Evolutionary conservation across 2,888 invertebrate species (phyloP), one percentile per base, ranked within the genome.

Genomic region (Helicoverpa assulta): DNA sequence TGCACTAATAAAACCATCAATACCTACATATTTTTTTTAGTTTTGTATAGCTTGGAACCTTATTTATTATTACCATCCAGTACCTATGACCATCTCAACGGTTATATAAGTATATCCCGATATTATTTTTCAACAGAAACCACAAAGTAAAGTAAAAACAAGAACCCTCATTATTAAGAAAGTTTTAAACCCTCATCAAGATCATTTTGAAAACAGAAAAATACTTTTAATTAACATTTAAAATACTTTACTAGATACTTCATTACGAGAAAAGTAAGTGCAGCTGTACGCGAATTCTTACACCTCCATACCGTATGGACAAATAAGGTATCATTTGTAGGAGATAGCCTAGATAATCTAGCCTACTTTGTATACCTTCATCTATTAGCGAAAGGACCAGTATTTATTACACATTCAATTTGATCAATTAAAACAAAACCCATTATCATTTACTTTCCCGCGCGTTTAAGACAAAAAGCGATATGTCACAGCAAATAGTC

Each of bases 401-500:
- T 73, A 40, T 73, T 61, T 33, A 57, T 14, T 40, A 40, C 29
- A 50, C 18, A 21, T 50, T 53, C 2, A 64, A 43, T 74, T 64
- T 53, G 19, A 63, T 64, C 21, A 58, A 56, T 60, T 53, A 16
- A 21, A 56, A 29, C 40, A 57, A 64, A 64, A 51, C 12, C 16
- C 12, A 60, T 37, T 50, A 54, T 21, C 52, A 56, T 75, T 70
- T 58, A 76, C 62, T 66, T 37, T 59, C 67, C 77, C 64, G 73
- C 59, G 33, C 58, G 58, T 73, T 64, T 40, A 58, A 57, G 67
- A 40, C 19, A 33, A 19, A 72, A 67, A 53, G 52, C 18, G 57
- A 70, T 57, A 64, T 40, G 64, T 71, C 67, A 76, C 63, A 59
- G 54, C 61, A 57, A 14, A 56, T 54, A 69, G 76, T 65, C 59